Evolutionary conservation across 2,797 vertebrate species (phyloP), one percentile per base, ranked within the genome.

Genomic region (Myripristis jacobus): DNA sequence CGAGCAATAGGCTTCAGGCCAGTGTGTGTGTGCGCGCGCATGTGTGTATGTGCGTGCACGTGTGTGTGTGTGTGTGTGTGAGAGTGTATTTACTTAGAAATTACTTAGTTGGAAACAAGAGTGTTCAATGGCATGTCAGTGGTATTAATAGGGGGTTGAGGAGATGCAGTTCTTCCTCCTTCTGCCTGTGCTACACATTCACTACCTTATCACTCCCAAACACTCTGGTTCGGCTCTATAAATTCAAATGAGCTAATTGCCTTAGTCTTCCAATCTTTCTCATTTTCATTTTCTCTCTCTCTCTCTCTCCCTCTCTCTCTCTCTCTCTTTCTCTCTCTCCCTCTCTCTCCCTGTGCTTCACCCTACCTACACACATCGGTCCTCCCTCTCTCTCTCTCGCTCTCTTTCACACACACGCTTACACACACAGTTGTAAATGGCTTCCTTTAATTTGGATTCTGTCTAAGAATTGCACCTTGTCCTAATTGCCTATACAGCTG

Each of bases 171-270:
- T 82, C 71, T 88, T 84, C 81, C 21, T 44, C 47, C 48, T 71
- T 81, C 80, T 83, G 81, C 71, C 22, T 72, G 73, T 73, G 68
- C 79, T 58, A 85, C 80, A 81, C 80, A 83, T 80, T 81, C 61
- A 27, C 66, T 29, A 56, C 79, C 86, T 92, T 91, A 91, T 92
- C 90, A 85, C 83, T 85, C 77, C 78, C 79, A 81, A 88, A 91
- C 89, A 91, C 82, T 88, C 82, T 63, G 77, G 73, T 75, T 80
- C 51, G 34, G 83, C 82, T 87, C 84, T 82, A 84, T 87, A 86
- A 89, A 88, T 86, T 85, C 67, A 85, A 90, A 88, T 76, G 80
- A 84, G 86, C 80, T 91, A 91, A 91, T 89, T 92, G 85, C 80
- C 82, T 87, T 81, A 69, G 87, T 85, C 75, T 83, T 87, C 66